These are phyloP conservation scores for Limnephilus marmoratus DNA, from an alignment of 2,888 invertebrate genomes.

Conservation along the genomic window DNA sequence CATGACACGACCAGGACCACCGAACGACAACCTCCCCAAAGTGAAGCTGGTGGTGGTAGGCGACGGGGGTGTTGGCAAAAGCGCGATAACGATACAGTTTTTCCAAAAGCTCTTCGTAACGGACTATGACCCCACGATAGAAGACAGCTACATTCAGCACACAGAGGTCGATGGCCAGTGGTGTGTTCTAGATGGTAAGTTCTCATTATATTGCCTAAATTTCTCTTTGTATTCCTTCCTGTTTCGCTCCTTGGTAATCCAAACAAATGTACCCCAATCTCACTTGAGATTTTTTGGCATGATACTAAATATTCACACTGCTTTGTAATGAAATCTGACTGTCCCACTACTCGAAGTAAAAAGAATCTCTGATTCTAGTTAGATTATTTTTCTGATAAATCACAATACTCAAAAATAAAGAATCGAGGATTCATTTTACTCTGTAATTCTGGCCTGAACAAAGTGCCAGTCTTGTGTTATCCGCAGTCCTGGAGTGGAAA, in stretches of 20 bases:
- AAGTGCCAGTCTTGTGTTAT: neutral
- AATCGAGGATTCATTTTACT: neutral
- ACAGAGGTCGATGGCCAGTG: slow-evolving; percentile 95
- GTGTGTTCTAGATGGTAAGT: slow-evolving; percentile 91
- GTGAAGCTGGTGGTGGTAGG: slow-evolving; percentile 96
- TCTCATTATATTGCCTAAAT: neutral
- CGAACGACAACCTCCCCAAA: slow-evolving; percentile 84
- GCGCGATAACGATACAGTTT: slow-evolving; percentile 97
- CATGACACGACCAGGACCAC: slow-evolving; percentile 81
- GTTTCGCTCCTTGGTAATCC: neutral
- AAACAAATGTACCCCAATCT: neutral
- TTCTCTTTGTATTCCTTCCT: neutral
- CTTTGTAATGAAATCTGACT: neutral
- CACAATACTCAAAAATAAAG: neutral
- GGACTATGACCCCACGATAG: slow-evolving; percentile 97
- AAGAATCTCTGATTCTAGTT: neutral
- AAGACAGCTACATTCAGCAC: slow-evolving; percentile 96
- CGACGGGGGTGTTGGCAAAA: slow-evolving; percentile 96
- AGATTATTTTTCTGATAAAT: neutral
- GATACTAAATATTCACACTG: neutral
- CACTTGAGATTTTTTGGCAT: neutral
- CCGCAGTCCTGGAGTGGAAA: neutral
- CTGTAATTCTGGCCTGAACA: neutral
- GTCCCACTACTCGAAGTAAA: neutral
- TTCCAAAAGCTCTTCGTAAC: slow-evolving; percentile 96